These are phyloP conservation scores for Crocallis elinguaria DNA, from an alignment of 2,888 invertebrate species.

Conservation along the genomic window DNA sequence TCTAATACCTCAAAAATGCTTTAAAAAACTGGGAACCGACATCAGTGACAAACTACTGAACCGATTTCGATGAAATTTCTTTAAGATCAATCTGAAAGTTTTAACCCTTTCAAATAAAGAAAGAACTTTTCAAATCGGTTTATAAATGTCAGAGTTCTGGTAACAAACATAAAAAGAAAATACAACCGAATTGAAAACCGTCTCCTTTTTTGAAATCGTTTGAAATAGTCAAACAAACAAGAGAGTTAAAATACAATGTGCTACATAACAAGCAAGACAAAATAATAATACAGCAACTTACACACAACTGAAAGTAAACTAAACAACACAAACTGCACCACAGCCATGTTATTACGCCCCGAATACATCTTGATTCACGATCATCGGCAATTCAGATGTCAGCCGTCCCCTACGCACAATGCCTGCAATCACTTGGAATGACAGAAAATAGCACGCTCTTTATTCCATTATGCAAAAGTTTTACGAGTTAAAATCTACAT, in stretches of 20 bases:
- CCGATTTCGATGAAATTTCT: no score
- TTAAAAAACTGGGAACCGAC: no score
- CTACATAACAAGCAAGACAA: not conserved
- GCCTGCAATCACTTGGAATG: constrained; percentile 1
- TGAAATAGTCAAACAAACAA: no score
- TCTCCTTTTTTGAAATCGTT: no score
- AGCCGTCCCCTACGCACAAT: constrained; percentile 1
- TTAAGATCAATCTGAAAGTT: no score
- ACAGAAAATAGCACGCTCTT: not conserved
- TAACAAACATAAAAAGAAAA: no score
- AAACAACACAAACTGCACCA: constrained; percentile 4
- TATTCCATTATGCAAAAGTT: not conserved
- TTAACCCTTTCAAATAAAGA: no score
- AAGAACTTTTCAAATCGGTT: no score
- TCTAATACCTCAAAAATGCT: no score
- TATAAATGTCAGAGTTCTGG: no score
- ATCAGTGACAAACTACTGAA: no score
- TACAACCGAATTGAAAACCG: no score
- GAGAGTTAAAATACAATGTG: not conserved
- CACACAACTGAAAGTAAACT: constrained; percentile 14
- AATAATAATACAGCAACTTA: constrained; percentile 13
- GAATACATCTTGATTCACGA: not conserved
- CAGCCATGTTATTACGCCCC: constrained; percentile 1
- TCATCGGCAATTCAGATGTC: constrained; percentile 7
- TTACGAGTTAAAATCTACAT: not conserved